Evolutionary conservation across 2,888 invertebrate genomes (phyloP), one percentile per base, ranked within the genome.

Genomic region (Calameuta filiformis): DNA sequence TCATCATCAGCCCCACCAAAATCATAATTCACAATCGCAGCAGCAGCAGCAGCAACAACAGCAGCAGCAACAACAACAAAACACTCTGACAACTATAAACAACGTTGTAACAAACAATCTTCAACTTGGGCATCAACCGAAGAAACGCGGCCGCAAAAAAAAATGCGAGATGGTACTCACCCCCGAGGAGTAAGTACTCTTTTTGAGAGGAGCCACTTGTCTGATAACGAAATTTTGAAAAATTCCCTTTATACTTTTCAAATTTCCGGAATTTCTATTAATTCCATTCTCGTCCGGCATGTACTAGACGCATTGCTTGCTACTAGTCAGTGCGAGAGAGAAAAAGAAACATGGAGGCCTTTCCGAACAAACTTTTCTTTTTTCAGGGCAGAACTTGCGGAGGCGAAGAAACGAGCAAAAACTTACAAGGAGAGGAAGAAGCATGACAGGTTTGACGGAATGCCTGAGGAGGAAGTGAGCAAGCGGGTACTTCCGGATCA

Each of bases 391-490:
- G 92, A 92, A 82, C 83, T 92, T 76, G 90, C 92, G 56, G 92
- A 92, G 85, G 92, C 92, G 80, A 92, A 91, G 86, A 91, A 91
- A 82, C 88, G 90, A 73, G 91, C 91, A 73, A 91, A 91, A 84
- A 91, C 91, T 83, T 91, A 91, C 86, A 98, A 97, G 92, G 97
- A 97, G 92, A 94, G 97, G 88, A 98, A 98, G 93, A 97, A 97
- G 92, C 97, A 97, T 92, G 98, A 98, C 93, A 95, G 98, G 82
- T 98, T 98, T 93, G 97, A 98, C 93, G 98, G 98, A 81, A 97
- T 98, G 97, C 96, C 97, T 81, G 98, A 98, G 92, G 98, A 98
- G 92, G 98, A 99, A 93, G 98, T 99, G 74, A 95, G 97, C 80
- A 96, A 97, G 89, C 94, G 98, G 88, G 97, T 97, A 85, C 94